Base-by-base conservation (phyloP, 1,140 invertebrate genomes). In the Frieseomelitta varia region DNA sequence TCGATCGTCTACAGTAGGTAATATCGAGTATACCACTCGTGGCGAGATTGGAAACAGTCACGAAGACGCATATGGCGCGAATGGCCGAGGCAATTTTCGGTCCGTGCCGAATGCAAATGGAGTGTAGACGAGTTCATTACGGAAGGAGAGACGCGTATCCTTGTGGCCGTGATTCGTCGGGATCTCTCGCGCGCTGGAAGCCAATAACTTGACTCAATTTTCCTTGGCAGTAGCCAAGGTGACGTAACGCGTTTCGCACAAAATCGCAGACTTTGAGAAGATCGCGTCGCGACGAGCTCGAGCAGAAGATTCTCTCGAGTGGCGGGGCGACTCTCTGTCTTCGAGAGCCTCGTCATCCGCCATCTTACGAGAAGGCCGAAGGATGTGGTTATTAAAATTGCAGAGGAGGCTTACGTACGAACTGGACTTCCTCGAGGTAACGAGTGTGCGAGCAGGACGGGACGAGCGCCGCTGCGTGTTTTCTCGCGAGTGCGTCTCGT, bases 371-470 rank as follows among this genome's bases (percentile, higher is more conserved):
- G 89, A 75, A 58, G 90, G 87, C 87, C 91, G 90, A 93, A 94
- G 92, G 92, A 94, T 94, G 92, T 93, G 92, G 93, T 94, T 94
- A 94, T 93, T 94, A 93, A 94, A 94, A 94, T 93, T 94, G 91
- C 93, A 92, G 91, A 81, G 87, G 79, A 88, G 88, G 85, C 14
- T 65, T 90, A 90, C 91, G 89, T 91, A 91, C 91, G 89, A 90
- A 92, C 92, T 89, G 91, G 88, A 93, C 93, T 93, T 93, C 91
- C 94, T 94, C 83, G 88, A 91, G 87, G 85, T 81, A 92, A 92
- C 91, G 88, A 91, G 87, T 86, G 82, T 79, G 34, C 30, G 71
- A 65, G 71, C 67, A 79, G 56, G 21, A 27, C 21, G 21, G 58
- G 51, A 11, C 19, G 39, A 68, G 21, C 1, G 34, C n/a, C 21